Base-by-base conservation (phyloP, 2,888 invertebrate species). In the Thyatira batis region DNA sequence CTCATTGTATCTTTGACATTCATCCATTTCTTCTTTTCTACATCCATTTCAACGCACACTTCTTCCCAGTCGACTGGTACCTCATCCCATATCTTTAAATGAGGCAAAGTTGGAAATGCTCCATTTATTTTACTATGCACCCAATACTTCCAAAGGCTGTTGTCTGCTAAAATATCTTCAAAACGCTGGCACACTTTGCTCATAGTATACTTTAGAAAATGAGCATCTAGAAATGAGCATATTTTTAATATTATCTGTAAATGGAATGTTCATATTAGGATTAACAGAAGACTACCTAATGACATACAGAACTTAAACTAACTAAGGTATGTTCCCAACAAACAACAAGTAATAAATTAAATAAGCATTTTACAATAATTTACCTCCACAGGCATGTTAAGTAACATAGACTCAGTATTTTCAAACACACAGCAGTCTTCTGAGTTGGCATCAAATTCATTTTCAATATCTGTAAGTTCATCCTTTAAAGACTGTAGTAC, bases 181-280 rank as follows among this genome's bases (percentile, higher is more conserved):
- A 94, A 93, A 63, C 93, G 84, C 69, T 86, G 92, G 75, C 94
- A 94, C 5, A 93, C 93, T 71, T 88, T 84, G 53, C 92, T 88
- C 52, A 94, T 74, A 20, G 89, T 89, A 49, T 91, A 80, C 69
- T 92, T 92, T 58, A 94, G 78, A 65, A 92, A 92, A 63, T 90
- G 84, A 57, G 93, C 92, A 77, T 94, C 93, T 71, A 94, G 65
- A 69, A 89, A 93, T 27, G 93, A 92, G 69, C 93, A 94, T 75
- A 94, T 94, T 76, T 94, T 93, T 58, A 94, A 82, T 63, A 94
- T 89, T 65, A 94, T 92, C 93, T 94, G 85, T 52, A 91, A 92
- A 50, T 60, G n/a, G n/a, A n/a, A n/a, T n/a, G n/a, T n/a, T n/a
- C n/a, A n/a, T n/a, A n/a, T n/a, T n/a, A n/a, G n/a, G n/a, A n/a